Percentiles rank a stretch among this genome's conserved stretches.
phyloP scores from a whole-genome alignment of 2,113 vertebrate species.

The Ardeotis arabs region DNA sequence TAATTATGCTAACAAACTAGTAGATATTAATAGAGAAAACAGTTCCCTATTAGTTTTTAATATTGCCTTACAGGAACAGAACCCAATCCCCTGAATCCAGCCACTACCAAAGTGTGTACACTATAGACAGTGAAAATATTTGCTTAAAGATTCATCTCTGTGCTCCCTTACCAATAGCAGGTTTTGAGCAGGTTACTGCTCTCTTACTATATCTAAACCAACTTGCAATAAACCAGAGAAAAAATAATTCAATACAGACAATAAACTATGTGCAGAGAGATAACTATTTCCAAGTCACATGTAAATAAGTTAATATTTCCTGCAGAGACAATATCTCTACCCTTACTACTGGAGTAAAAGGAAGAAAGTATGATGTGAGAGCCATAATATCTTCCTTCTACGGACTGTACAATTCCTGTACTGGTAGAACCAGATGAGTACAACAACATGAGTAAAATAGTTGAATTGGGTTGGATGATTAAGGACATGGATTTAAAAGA shows the following conservation, averaged over 20 bases:
- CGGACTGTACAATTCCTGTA: background rate
- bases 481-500: slow-evolving; percentile 14
- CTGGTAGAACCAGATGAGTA: background rate
- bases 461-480: background rate
- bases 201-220: background rate
- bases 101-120: background rate
- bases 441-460: background rate
- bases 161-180: background rate
- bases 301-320: background rate
- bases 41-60: slow-evolving; percentile 15
- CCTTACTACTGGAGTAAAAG: background rate
- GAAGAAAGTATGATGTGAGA: background rate
- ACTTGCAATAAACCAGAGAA: background rate
- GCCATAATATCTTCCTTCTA: background rate
- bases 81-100: background rate
- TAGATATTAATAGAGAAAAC: slow-evolving; percentile 1
- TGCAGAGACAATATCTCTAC: background rate
- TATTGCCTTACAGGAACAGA: slow-evolving; percentile 1
- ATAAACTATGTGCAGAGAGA: background rate
- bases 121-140: background rate
- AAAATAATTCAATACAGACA: background rate
- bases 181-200: background rate
- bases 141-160: background rate
- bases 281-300: background rate
- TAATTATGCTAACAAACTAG: slow-evolving; percentile 51